These are phyloP conservation scores for Orcinus orca DNA, from an alignment of 2,113 vertebrate genomes.

Conservation along the genomic window DNA sequence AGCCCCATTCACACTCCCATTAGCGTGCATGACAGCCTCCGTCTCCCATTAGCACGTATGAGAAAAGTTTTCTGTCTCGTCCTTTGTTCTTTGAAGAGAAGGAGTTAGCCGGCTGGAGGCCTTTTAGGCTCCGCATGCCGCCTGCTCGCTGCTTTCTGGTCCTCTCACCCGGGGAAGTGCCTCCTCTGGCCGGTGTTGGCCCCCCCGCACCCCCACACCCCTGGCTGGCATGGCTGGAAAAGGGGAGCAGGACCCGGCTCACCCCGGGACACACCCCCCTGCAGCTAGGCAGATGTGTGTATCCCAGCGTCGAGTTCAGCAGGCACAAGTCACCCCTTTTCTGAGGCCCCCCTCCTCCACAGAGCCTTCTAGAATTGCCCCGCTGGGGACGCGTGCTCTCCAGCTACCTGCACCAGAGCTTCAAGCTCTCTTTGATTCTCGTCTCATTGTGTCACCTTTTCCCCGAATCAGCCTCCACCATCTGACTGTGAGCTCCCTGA, in stretches of 20 bases:
- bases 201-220: not conserved
- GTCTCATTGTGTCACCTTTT: not conserved
- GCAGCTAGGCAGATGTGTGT: not conserved
- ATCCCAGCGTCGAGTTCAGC: not conserved
- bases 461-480: not conserved
- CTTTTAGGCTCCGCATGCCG: rapidly evolving
- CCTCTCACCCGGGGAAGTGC: rapidly evolving
- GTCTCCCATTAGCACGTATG: not conserved
- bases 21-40: not conserved
- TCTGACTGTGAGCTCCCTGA: not conserved
- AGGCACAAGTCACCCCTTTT: not conserved
- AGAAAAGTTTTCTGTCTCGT: not conserved
- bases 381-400: not conserved
- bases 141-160: too few relatives aligned
- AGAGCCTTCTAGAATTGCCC: not conserved
- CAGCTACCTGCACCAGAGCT: rapidly evolving
- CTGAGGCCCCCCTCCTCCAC: not conserved
- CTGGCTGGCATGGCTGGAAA: not conserved
- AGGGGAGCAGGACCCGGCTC: not conserved
- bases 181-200: not conserved
- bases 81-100: not conserved
- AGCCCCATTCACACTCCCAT: not conserved
- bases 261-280: too few relatives aligned
- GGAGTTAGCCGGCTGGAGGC: not conserved
- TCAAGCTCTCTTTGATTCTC: not conserved